Evolutionary conservation across 2,888 invertebrate genomes (phyloP).

Genomic region (Aethes cnicana): DNA sequence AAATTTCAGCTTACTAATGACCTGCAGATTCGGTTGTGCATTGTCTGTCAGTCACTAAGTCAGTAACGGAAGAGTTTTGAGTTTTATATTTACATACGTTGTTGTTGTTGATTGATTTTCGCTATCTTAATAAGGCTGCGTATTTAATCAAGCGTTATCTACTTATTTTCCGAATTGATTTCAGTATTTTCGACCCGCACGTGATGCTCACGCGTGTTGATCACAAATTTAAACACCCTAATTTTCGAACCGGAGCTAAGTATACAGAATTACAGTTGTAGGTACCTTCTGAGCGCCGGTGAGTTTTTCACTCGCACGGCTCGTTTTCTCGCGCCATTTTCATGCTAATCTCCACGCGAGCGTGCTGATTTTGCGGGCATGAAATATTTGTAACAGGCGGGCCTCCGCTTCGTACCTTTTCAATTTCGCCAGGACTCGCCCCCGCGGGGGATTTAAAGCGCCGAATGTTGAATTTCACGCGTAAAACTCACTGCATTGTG

Average conservation of each 20-base stretch:
- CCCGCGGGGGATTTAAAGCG: slow-evolving; percentile 53
- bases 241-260: slow-evolving; percentile 19
- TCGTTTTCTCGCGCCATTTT: slow-evolving; percentile 66
- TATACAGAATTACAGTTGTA: slow-evolving; percentile 25
- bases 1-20: too few species aligned
- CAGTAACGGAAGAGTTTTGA: too few species aligned
- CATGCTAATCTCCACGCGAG: slow-evolving; percentile 66
- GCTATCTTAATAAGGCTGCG: slow-evolving; percentile 1
- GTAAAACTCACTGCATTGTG: slow-evolving; percentile 51
- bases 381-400: slow-evolving; percentile 66
- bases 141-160: slow-evolving; percentile 16
- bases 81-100: too few species aligned
- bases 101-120: too few species aligned
- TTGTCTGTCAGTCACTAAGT: too few species aligned
- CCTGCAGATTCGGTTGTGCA: too few species aligned
- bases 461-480: slow-evolving; percentile 62
- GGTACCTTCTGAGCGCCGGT: slow-evolving; percentile 9
- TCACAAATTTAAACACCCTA: slow-evolving; percentile 30
- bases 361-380: slow-evolving; percentile 66
- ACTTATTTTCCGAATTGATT: slow-evolving; percentile 21
- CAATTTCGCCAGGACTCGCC: slow-evolving; percentile 57
- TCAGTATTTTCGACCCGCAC: neutral
- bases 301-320: slow-evolving; percentile 48
- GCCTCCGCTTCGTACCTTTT: slow-evolving; percentile 56
- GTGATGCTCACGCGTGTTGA: slow-evolving; percentile 21